Percentiles rank a stretch among this genome's conserved stretches.
Evolutionary conservation across 2,113 vertebrate genomes (phyloP).

Genomic region (Melanerpes formicivorus): DNA sequence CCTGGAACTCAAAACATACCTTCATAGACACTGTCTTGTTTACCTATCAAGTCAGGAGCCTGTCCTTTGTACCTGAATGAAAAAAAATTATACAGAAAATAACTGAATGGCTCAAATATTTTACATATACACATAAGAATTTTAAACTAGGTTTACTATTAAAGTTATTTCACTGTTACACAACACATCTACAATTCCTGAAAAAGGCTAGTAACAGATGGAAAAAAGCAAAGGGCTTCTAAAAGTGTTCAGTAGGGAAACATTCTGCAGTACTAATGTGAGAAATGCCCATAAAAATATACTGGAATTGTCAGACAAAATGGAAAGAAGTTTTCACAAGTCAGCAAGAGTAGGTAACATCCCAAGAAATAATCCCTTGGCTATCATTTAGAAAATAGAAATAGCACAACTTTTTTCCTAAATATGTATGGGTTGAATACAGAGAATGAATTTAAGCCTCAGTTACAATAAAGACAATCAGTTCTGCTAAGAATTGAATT

Average conservation of each 20-base stretch:
- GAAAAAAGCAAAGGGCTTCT: not conserved
- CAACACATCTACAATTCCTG: not conserved
- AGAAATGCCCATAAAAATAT: not conserved
- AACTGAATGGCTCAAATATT: not conserved
- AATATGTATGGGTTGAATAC: not conserved
- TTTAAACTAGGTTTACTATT: not conserved
- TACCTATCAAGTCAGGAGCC: constrained; percentile 95
- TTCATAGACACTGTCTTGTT: constrained; percentile 98
- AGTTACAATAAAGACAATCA: not conserved
- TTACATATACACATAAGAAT: not conserved
- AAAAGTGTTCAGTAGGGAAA: not conserved
- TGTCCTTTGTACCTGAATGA: constrained; percentile 91
- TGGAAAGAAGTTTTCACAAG: not conserved
- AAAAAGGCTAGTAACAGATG: not conserved
- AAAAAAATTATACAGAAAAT: constrained; percentile 12
- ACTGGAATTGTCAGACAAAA: not conserved
- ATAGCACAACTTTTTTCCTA: not conserved
- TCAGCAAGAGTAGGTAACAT: not conserved
- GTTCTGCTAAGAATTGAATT: not conserved
- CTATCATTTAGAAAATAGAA: not conserved
- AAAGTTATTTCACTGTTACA: not conserved
- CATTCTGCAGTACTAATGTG: not conserved
- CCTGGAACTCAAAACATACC: constrained; percentile 75
- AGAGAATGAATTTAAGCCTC: not conserved
- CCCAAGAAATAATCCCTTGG: not conserved